A percentile compares a stretch with the other conserved stretches of the same genome.
phyloP scores from a whole-genome alignment of 2,888 invertebrate genomes.

The Trachelus tabidus region DNA sequence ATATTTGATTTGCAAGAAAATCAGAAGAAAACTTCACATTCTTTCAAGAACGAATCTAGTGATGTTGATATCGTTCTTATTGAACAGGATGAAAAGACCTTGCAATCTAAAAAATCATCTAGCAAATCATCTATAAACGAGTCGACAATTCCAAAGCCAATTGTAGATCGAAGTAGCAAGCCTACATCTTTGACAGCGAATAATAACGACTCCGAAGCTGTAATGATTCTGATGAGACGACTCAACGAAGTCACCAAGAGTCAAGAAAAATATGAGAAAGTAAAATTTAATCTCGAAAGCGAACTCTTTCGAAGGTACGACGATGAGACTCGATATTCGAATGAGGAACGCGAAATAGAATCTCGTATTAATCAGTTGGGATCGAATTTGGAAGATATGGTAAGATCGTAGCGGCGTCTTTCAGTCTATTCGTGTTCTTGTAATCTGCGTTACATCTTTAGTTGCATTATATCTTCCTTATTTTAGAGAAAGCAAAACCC shows the following conservation, averaged over 20 bases:
- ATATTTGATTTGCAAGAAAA: not conserved
- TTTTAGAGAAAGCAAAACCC: constrained; percentile 2
- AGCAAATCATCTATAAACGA: constrained; percentile 19
- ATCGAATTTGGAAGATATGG: constrained; percentile 35
- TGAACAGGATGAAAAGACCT: constrained; percentile 1
- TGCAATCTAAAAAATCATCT: constrained; percentile 4
- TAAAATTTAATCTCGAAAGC: constrained; percentile 37
- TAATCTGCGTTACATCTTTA: not conserved
- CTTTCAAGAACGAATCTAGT: not conserved
- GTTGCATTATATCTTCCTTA: not conserved
- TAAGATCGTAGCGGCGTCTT: constrained; percentile 12
- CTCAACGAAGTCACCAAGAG: constrained; percentile 33
- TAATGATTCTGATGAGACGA: constrained; percentile 36
- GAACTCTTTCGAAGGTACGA: constrained; percentile 19
- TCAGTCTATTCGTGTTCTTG: not conserved
- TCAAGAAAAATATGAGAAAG: constrained; percentile 32
- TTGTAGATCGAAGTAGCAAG: constrained; percentile 54
- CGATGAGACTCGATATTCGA: constrained; percentile 21
- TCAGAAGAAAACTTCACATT: not conserved
- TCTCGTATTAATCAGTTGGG: constrained; percentile 19
- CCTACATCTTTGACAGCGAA: constrained; percentile 29
- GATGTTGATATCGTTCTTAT: constrained; percentile 8
- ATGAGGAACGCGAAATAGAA: constrained; percentile 15
- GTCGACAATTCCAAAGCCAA: constrained; percentile 32
- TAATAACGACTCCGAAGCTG: constrained; percentile 19